These are phyloP conservation scores for Periophthalmus magnuspinnatus DNA, from an alignment of 2,797 vertebrate genomes.

Conservation along the genomic window DNA sequence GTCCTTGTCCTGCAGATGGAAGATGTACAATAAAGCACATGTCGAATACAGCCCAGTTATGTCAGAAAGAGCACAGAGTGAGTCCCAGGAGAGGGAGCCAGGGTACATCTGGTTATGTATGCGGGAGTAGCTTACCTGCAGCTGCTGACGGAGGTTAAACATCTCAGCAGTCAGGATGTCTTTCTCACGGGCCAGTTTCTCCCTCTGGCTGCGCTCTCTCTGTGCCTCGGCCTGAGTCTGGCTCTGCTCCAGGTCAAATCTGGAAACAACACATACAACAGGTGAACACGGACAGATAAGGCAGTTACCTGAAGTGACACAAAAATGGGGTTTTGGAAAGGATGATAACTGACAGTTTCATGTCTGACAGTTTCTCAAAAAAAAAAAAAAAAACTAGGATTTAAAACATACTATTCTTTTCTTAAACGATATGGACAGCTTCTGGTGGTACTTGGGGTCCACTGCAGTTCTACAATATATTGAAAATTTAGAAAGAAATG, in stretches of 20 bases:
- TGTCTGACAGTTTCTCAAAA: background rate
- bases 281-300: constrained; percentile 6
- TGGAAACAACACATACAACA: constrained; percentile 52
- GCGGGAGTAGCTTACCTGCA: constrained; percentile 79
- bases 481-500: too few species aligned
- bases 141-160: constrained; percentile 89
- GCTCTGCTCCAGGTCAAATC: constrained; percentile 92
- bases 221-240: constrained; percentile 89
- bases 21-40: constrained; percentile 22
- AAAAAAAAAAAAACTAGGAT: background rate
- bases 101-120: constrained; percentile 20
- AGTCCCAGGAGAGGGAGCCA: constrained; percentile 26
- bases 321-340: background rate
- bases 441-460: too few species aligned
- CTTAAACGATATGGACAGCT: too few species aligned
- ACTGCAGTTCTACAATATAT: too few species aligned
- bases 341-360: too few species aligned
- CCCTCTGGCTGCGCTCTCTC: constrained; percentile 85
- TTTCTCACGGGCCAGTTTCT: constrained; percentile 90
- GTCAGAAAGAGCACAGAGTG: constrained; percentile 29
- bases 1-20: constrained; percentile 74
- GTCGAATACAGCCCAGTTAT: constrained; percentile 42
- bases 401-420: too few species aligned
- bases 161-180: constrained; percentile 89
- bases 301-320: background rate